phyloP scores from a whole-genome alignment of 2,888 invertebrate genomes.

The Hermaeophaga mercurialis region DNA sequence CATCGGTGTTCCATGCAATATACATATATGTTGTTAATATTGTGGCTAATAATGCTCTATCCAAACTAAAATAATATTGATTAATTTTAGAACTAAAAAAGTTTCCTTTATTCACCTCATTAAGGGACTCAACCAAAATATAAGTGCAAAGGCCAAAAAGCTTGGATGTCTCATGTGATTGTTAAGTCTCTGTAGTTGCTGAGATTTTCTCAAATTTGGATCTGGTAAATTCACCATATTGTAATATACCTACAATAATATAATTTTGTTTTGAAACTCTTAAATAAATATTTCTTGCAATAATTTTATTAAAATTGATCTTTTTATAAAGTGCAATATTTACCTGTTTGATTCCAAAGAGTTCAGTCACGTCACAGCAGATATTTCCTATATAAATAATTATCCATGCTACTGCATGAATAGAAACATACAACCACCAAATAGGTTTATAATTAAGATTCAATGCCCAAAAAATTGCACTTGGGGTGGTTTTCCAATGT shows the following conservation, averaged over 20 bases:
- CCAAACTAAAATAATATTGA: conserved; percentile 56
- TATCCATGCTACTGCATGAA: conserved; percentile 63
- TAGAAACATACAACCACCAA: conserved; percentile 59
- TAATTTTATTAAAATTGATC: background rate
- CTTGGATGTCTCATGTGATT: conserved; percentile 68
- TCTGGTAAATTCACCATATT: conserved; percentile 60
- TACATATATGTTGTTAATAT: conserved; percentile 65
- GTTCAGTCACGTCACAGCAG: conserved; percentile 66
- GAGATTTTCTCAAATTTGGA: conserved; percentile 62
- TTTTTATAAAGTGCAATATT: background rate
- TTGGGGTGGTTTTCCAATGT: conserved; percentile 61
- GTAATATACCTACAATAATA: conserved; percentile 59
- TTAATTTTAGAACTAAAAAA: background rate
- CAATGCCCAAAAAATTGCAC: conserved; percentile 63
- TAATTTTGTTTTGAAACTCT: no score
- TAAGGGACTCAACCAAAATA: conserved; percentile 65
- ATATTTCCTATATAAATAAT: conserved; percentile 66
- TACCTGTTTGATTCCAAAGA: conserved; percentile 66
- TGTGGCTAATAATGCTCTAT: conserved; percentile 61
- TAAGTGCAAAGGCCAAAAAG: conserved; percentile 62
- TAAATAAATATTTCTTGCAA: no score
- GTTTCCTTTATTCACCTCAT: conserved; percentile 62
- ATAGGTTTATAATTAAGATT: conserved; percentile 57
- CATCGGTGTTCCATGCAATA: conserved; percentile 65
- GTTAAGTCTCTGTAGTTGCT: conserved; percentile 60